Conservation (phyloP, 1,140 invertebrate species). For the Ceratoteleas bidentatus region DNA sequence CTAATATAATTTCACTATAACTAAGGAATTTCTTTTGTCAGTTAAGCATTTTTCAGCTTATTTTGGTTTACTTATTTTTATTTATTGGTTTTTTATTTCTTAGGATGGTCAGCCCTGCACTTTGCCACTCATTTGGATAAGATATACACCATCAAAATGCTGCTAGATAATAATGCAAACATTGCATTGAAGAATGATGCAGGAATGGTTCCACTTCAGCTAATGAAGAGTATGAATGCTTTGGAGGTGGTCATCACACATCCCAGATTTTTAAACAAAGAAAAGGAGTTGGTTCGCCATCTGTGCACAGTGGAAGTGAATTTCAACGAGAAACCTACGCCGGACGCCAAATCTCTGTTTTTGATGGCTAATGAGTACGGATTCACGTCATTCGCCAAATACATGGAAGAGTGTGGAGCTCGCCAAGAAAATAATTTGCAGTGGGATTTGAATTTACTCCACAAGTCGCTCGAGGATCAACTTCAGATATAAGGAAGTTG, state of each 20-base stretch:
- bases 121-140: conserved; percentile 13
- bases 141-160: conserved; percentile 12
- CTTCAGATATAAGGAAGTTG: conserved; percentile 10
- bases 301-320: conserved; percentile 8
- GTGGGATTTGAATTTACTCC: conserved; percentile 21
- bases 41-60: too few relatives aligned
- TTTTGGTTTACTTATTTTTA: too few relatives aligned
- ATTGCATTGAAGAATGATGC: conserved; percentile 7
- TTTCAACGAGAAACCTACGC: conserved; percentile 9
- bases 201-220: conserved; percentile 17
- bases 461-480: conserved; percentile 10
- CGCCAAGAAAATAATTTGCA: conserved; percentile 21
- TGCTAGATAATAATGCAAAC: conserved; percentile 25
- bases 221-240: conserved; percentile 18
- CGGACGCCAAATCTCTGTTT: conserved; percentile 27
- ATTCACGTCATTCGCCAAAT: neutral
- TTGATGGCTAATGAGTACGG: conserved; percentile 34
- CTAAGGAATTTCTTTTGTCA: too few relatives aligned
- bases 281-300: conserved; percentile 15
- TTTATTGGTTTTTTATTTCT: too few relatives aligned
- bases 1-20: too few relatives aligned
- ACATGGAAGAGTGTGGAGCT: conserved; percentile 21
- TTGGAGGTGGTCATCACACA: conserved; percentile 21
- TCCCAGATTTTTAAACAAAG: conserved; percentile 24
- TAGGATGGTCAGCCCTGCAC: conserved; percentile 28